Percentiles rank a stretch among this genome's conserved stretches.
These are phyloP conservation scores for Hyphantria cunea DNA, from an alignment of 1,140 invertebrate species.

Conservation along the genomic window DNA sequence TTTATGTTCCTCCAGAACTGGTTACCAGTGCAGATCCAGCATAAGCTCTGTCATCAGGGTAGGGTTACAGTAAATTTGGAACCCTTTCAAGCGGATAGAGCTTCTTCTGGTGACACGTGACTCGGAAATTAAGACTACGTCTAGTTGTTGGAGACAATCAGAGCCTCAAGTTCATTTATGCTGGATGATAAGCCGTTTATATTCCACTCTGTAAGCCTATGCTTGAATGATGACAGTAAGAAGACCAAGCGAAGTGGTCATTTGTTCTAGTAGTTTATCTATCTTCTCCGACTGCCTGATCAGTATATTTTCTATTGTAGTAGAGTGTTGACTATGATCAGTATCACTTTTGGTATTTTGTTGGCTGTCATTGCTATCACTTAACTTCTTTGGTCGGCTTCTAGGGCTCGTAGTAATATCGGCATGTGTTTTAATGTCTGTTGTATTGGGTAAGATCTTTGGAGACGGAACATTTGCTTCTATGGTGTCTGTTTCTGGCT, in stretches of 20 bases:
- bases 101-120: background rate
- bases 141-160: background rate
- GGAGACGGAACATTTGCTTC: too few relatives aligned
- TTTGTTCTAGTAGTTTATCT: background rate
- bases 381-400: background rate
- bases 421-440: background rate
- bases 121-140: background rate
- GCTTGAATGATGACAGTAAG: background rate
- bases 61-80: background rate
- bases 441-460: too few relatives aligned
- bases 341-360: background rate
- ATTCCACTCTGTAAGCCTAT: background rate
- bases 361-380: background rate
- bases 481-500: too few relatives aligned
- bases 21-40: background rate
- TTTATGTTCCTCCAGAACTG: too few relatives aligned
- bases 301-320: background rate
- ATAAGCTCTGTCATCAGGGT: background rate
- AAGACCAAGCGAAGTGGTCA: background rate
- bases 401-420: background rate
- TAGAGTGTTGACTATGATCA: background rate
- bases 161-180: slow-evolving; percentile 4
- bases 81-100: background rate
- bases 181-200: background rate
- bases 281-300: background rate